Evolutionary conservation across 1,140 invertebrate species (phyloP), one percentile per base, ranked within the genome.

Genomic region (Euura lappo): DNA sequence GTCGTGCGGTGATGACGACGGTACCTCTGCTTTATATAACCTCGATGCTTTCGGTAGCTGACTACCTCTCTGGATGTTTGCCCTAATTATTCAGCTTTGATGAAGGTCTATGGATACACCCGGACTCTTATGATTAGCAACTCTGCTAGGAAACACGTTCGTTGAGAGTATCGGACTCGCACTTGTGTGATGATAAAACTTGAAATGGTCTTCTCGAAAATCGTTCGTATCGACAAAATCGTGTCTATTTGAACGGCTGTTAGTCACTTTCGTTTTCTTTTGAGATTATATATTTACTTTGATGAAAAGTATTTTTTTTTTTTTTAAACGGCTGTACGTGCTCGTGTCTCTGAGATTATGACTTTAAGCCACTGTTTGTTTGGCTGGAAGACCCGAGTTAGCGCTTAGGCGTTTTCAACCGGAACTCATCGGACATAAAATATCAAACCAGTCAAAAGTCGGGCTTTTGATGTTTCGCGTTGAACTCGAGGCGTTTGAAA

Each of bases 401-500:
- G 51, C 51, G 51, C 51, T n/a, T 60, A 8, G 13, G 0, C 0
- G 51, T 28, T 60, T 60, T n/a, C 8, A 60, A 60, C 51, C 51
- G 51, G 51, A 60, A 60, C 51, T 60, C 51, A n/a, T 8, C 51
- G 8, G 51, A 60, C 51, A 6, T 60, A 60, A 60, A 60, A 60
- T n/a, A 60, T 60, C 6, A 60, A 60, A 60, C 51, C 13, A 60
- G 51, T 60, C 51, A 60, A 60, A 60, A 60, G 51, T 60, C 51
- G 2, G 3, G 51, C 51, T 60, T 60, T 60, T 60, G 51, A 60
- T 60, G 51, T 60, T 60, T 60, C 28, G 51, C 51, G 51, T 6
- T 11, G 6, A 60, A n/a, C 51, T 11, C 13, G 13, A 60, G 51
- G 51, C 51, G 13, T 60, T 60, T n/a, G 51, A 28, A 28, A 28